Conservation (phyloP, 1,140 invertebrate species). For the Bombus fervidus region DNA sequence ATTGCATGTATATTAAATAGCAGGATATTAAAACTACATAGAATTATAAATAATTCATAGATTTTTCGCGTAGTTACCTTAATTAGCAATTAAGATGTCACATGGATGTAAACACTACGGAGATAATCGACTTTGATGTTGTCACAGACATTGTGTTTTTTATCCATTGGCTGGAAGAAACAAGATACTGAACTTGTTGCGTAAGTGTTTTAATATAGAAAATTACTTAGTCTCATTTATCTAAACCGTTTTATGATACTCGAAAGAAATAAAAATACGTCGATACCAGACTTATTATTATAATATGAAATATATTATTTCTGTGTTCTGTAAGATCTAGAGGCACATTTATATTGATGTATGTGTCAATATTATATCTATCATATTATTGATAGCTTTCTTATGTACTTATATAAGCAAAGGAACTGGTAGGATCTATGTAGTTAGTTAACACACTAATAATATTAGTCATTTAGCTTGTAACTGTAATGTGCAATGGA, state of each 20-base stretch:
- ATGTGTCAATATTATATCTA: not conserved
- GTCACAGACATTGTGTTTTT: not conserved
- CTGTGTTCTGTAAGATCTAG: not conserved
- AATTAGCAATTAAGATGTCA: not conserved
- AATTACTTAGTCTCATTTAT: too few species aligned
- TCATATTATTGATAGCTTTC: not conserved
- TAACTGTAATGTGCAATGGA: not conserved
- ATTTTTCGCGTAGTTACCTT: too few species aligned
- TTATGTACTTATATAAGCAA: too few species aligned
- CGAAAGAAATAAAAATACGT: not conserved
- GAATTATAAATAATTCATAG: constrained; percentile 12
- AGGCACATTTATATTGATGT: not conserved
- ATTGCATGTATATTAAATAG: not conserved
- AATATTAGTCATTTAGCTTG: not conserved
- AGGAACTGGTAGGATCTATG: not conserved
- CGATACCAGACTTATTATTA: not conserved
- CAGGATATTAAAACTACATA: too few species aligned
- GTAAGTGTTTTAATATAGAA: too few species aligned
- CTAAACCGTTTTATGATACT: not conserved
- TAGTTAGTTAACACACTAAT: not conserved
- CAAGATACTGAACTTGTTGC: not conserved
- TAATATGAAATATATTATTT: not conserved
- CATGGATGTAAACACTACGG: not conserved
- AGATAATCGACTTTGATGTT: not conserved
- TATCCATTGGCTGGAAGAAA: not conserved